These are phyloP conservation scores for Cepaea nemoralis DNA, from an alignment of 1,140 invertebrate genomes.

Conservation along the genomic window DNA sequence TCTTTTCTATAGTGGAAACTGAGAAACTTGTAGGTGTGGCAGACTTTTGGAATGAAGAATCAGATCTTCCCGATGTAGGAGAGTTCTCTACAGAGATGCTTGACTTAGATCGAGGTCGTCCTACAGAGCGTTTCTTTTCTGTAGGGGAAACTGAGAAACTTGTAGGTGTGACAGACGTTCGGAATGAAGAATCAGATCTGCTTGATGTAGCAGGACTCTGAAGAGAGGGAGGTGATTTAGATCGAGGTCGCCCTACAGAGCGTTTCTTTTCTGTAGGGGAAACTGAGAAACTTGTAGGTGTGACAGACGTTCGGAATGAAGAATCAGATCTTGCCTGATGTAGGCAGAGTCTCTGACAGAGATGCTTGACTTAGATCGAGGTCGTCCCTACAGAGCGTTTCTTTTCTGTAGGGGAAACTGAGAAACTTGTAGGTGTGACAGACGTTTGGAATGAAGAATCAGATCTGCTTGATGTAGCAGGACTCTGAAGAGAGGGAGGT, in stretches of 20 bases:
- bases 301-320: not conserved
- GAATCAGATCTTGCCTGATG: not conserved
- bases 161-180: not conserved
- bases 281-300: not conserved
- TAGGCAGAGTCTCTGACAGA: not conserved
- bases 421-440: not conserved
- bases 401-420: not conserved
- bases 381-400: not conserved
- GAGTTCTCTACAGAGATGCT: no score
- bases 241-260: not conserved
- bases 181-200: not conserved
- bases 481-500: not conserved
- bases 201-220: not conserved
- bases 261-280: not conserved
- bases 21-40: not conserved
- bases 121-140: no score
- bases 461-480: conserved; percentile 14
- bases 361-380: not conserved
- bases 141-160: not conserved
- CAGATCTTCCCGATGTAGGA: not conserved
- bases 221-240: not conserved
- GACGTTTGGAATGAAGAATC: not conserved
- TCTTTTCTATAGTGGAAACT: no score
- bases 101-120: no score
- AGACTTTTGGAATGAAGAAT: not conserved